Conservation (phyloP, 2,797 vertebrate species). For the Limnodromus scolopaceus region DNA sequence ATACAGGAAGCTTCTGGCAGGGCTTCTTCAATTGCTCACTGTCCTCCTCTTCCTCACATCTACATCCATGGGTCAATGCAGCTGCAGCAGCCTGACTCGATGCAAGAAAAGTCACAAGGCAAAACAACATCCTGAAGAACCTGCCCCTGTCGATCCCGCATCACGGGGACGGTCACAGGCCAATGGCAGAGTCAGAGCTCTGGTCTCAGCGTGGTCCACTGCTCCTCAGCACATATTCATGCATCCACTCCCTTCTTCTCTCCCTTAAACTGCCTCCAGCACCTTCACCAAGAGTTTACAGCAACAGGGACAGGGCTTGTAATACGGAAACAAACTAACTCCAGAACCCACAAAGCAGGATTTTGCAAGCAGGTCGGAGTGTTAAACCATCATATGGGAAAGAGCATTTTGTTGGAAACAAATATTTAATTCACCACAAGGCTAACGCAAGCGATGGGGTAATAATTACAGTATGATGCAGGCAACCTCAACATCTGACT, state of each 20-base stretch:
- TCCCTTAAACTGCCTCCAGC: not conserved
- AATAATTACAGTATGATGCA: not conserved
- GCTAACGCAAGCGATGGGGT: rapidly evolving
- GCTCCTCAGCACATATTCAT: not conserved
- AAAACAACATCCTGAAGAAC: not conserved
- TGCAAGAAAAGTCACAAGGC: not conserved
- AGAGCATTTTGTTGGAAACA: not conserved
- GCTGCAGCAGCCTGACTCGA: not conserved
- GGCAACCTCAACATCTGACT: not conserved
- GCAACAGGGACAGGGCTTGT: no score
- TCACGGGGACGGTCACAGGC: rapidly evolving
- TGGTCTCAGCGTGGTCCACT: rapidly evolving
- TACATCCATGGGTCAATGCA: not conserved
- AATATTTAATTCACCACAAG: not conserved
- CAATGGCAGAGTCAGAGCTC: not conserved
- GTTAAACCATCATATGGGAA: not conserved
- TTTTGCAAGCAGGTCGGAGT: not conserved
- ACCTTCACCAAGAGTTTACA: not conserved
- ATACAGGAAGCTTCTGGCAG: not conserved
- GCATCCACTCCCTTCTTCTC: not conserved
- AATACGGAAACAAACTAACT: not conserved
- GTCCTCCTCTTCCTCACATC: not conserved
- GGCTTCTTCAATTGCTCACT: not conserved
- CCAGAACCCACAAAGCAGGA: not conserved
- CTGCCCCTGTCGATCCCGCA: not conserved